Evolutionary conservation across 2,888 invertebrate genomes (phyloP), one percentile per base, ranked within the genome.

Genomic region (Leucoptera coffeella): DNA sequence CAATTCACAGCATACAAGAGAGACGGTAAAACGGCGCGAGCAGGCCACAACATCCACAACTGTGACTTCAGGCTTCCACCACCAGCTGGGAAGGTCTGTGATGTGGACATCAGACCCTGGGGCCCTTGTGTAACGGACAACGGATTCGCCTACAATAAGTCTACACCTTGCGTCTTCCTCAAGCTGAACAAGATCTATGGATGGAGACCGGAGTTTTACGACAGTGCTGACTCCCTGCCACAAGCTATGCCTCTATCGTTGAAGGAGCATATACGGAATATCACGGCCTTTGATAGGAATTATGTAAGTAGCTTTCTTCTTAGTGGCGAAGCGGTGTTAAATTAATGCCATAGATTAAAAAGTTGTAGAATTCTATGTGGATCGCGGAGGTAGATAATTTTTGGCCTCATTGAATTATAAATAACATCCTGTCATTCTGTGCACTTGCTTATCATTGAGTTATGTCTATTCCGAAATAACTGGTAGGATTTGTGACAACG

Each of bases 171-270:
- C 59, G 77, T 97, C 35, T 85, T 96, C 50, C 74, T 99, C 29
- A 97, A 97, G 54, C 71, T 99, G 21, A 99, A 99, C 67, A 92
- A 88, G 77, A 93, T 94, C 44, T 93, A 80, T 42, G 89, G 82
- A 12, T 95, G 94, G 94, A 71, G 75, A 35, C 94, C 95, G 0
- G 75, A 83, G 15, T 86, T 78, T 45, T 93, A 86, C 48, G 82
- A 88, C 44, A 77, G 81, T 35, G 76, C 83, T 1, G 61, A 71
- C 6, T 54, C 69, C 29, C 64, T 91, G 25, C 92, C 92, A 0
- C 41, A 52, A 0, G 75, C 76, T 2, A 90, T 92, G 89, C 90
- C 91, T 0, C 39, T 58, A 1, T 73, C 73, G 26, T 58, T 92
- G 34, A 82, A 82, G 46, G 64, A 78, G 1, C 77, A 82, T 36